Evolutionary conservation across 2,888 invertebrate genomes (phyloP), one percentile per base, ranked within the genome.

Genomic region (Acanthosepion pharaonis): DNA sequence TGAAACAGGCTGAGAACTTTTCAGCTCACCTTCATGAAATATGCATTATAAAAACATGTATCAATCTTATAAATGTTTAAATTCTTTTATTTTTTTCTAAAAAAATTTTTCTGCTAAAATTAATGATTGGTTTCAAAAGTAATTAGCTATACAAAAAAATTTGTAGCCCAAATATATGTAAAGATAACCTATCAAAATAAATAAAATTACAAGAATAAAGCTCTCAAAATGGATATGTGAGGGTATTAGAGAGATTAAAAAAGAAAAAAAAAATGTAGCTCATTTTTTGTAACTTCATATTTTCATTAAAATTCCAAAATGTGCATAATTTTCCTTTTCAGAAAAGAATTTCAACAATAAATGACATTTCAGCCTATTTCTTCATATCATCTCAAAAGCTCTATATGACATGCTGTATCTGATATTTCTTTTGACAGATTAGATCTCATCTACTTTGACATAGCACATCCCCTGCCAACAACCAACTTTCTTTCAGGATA

Each of bases 331-430:
- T 78, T 78, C n/a, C 9, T 9, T 78, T n/a, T n/a, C n/a, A 78
- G 15, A 33, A 78, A 78, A 78, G 33, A 78, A n/a, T n/a, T 78
- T 78, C n/a, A 78, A 78, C 11, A n/a, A 78, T n/a, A 78, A 78
- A 78, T 78, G 78, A 78, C 78, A 78, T 78, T 78, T 78, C 78
- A 78, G n/a, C 78, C 78, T 78, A 78, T 78, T 78, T 78, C 78
- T 78, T 33, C 78, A 78, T 78, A n/a, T 78, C 78, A 78, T n/a
- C 78, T 78, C 78, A n/a, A 78, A 33, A 33, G n/a, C 78, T 78
- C 15, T n/a, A n/a, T n/a, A 78, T 78, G 78, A 78, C 78, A 78
- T 78, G 78, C n/a, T n/a, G n/a, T 33, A 78, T 78, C n/a, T 78
- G 78, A 78, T 78, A 78, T 78, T 78, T 78, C 78, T 78, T 78